phyloP scores from a whole-genome alignment of 2,113 vertebrate species.

The Phalacrocorax pelagicus region DNA sequence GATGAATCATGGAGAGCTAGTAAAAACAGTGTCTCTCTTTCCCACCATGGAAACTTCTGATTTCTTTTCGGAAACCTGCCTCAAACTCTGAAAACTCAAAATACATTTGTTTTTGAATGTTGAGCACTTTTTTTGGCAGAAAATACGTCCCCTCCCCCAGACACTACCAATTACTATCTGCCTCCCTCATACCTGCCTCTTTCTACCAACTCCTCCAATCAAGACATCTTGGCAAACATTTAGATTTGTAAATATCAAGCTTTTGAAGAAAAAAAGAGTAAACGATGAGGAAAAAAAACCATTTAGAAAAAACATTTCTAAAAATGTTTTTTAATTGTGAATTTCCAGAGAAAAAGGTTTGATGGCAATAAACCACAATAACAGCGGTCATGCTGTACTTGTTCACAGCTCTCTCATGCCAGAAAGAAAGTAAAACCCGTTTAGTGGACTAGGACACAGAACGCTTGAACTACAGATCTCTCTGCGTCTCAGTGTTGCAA shows the following conservation, averaged over 20 bases:
- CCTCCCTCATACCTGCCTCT: background rate
- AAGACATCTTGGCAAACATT: background rate
- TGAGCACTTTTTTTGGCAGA: background rate
- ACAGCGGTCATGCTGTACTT: background rate
- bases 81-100: background rate
- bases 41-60: background rate
- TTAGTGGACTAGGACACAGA: background rate
- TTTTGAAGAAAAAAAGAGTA: background rate
- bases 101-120: background rate
- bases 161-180: background rate
- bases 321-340: background rate
- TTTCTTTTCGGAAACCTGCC: background rate
- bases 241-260: background rate
- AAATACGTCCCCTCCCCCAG: background rate
- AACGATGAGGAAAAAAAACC: background rate
- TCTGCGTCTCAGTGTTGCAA: background rate
- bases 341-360: background rate
- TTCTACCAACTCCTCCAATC: background rate
- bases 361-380: background rate
- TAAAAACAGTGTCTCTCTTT: background rate
- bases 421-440: background rate
- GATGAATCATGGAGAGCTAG: background rate
- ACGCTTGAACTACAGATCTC: background rate
- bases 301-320: background rate
- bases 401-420: background rate